phyloP scores from a whole-genome alignment of 2,113 vertebrate genomes.

The Orycteropus afer region DNA sequence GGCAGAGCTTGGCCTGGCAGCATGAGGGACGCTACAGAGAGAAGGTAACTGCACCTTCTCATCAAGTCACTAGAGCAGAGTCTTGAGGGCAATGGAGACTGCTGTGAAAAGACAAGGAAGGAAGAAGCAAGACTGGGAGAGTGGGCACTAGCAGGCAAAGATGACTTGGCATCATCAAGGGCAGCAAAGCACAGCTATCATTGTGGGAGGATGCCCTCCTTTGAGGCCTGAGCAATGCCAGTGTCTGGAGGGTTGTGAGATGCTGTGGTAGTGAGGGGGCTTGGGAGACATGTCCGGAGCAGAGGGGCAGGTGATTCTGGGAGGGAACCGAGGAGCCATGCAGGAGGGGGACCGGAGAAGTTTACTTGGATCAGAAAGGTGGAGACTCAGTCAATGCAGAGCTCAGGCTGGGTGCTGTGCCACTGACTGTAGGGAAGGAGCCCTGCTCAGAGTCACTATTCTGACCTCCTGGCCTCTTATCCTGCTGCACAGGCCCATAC shows the following conservation, averaged over 20 bases:
- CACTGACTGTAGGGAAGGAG: background rate
- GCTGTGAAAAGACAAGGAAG: background rate
- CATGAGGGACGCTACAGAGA: background rate
- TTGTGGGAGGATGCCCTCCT: background rate
- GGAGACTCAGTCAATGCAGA: background rate
- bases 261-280: background rate
- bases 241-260: background rate
- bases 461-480: background rate
- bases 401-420: rapidly evolving
- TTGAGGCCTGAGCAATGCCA: background rate
- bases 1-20: background rate
- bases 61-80: background rate
- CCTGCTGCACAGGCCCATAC: background rate
- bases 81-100: background rate
- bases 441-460: background rate
- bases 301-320: background rate
- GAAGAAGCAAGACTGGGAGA: background rate
- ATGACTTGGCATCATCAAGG: background rate
- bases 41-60: background rate
- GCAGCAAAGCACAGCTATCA: background rate
- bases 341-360: background rate
- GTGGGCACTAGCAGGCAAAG: background rate
- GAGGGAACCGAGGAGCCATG: background rate
- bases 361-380: background rate
- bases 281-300: background rate